Percentiles rank a stretch among this genome's conserved stretches.
Conservation (phyloP, 2,113 vertebrate genomes). For the Nicator chloris region DNA sequence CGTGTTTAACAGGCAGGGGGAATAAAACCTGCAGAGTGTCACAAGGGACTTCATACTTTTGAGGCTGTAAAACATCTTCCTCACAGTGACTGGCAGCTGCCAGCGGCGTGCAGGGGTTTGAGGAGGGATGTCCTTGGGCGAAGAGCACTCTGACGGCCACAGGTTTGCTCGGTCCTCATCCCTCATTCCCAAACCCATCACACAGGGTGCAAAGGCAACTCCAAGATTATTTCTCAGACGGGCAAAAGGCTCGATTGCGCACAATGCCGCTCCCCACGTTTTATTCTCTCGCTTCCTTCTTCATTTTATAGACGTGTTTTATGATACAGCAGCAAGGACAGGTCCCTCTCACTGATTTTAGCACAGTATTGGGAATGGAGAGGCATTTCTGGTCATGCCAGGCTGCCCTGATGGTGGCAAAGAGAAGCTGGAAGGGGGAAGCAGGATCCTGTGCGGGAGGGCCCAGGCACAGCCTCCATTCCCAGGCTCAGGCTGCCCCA, state of each 20-base stretch:
- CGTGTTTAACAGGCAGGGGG: not conserved
- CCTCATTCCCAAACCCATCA: conserved; percentile 6
- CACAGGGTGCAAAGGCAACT: not conserved
- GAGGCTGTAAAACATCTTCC: not conserved
- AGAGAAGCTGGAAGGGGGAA: not conserved
- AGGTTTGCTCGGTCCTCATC: not conserved
- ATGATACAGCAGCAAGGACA: not conserved
- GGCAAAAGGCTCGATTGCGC: not conserved
- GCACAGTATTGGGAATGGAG: not conserved
- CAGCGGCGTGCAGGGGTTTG: not conserved
- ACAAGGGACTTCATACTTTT: not conserved
- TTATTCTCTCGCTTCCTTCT: not conserved
- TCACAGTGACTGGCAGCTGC: conserved; percentile 26
- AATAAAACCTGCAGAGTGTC: not conserved
- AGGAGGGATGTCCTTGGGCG: conserved; percentile 43
- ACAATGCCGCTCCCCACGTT: not conserved
- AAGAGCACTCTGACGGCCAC: not conserved
- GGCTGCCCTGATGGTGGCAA: not conserved
- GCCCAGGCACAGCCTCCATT: not conserved
- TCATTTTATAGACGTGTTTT: not conserved
- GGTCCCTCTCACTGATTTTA: not conserved
- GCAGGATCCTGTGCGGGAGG: fast-evolving
- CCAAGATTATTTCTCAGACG: not conserved
- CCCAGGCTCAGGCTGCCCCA: not conserved
- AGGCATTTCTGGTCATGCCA: not conserved